Base-by-base conservation (phyloP, 2,113 vertebrate genomes). In the Lepus timidus region DNA sequence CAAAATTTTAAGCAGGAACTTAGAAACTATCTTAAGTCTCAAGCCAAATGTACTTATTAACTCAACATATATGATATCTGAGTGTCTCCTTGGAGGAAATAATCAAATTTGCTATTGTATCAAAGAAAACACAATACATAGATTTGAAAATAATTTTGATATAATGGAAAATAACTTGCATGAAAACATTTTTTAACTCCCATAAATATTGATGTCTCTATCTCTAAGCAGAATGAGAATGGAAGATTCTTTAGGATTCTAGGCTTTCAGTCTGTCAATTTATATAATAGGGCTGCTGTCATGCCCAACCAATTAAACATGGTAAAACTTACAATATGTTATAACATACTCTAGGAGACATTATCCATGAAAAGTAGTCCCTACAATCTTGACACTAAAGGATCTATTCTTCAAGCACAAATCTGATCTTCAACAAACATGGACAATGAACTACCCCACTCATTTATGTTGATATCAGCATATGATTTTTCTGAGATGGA, bases 1-100 rank as follows among this genome's bases (percentile, higher is more conserved):
- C 10, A 94, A 94, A 96, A 89, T 20, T 89, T 74, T 55, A 91
- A 90, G 65, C 70, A 86, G 65, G 79, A 95, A 67, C 39, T 84
- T 86, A 78, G 14, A 95, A 71, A 33, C 65, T 85, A 51, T 70
- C 89, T 9, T 85, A 19, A 55, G 27, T 91, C 29, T 80, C 64
- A 95, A 93, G 17, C 12, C 80, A 91, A 92, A 91, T 68, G 49
- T 61, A 27, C 36, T 85, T 67, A 74, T 55, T 93, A 93, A 96
- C 58, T 82, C 12, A 79, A 75, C 51, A 86, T 58, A 36, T 71
- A 92, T 12, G 80, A 89, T 68, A 91, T 92, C 49, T 11, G 55
- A 84, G 36, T 84, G 55, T 78, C 13, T 86, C 67, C 52, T 93
- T 62, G n/a, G n/a, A 80, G 17, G 10, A 96, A 90, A 92, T 5